Conservation (phyloP, 2,113 vertebrate genomes). For the Poecile atricapillus region DNA sequence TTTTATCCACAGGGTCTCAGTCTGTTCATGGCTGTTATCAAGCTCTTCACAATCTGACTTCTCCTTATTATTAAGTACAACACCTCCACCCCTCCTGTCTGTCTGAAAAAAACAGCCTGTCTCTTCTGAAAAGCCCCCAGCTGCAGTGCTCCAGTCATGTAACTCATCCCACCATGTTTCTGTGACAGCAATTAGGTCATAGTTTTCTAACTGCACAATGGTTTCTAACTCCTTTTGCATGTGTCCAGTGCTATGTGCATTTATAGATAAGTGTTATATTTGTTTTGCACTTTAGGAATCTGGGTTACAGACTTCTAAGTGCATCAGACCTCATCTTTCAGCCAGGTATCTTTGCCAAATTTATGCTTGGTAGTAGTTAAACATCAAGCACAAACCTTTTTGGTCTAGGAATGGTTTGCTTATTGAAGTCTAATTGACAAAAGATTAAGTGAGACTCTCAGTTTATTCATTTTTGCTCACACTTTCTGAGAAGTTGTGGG, state of each 20-base stretch:
- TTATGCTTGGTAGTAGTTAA: neutral
- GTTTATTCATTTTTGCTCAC: neutral
- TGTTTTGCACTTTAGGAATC: neutral
- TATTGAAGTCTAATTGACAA: neutral
- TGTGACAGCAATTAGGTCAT: neutral
- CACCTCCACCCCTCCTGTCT: neutral
- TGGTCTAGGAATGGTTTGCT: neutral
- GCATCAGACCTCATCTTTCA: neutral
- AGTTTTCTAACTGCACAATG: neutral
- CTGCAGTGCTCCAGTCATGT: neutral
- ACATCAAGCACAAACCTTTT: neutral
- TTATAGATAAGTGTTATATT: neutral
- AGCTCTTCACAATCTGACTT: neutral
- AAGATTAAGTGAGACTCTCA: neutral
- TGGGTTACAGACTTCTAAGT: neutral
- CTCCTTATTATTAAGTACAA: neutral
- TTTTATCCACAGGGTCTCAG: neutral
- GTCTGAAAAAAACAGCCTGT: neutral
- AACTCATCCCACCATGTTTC: neutral
- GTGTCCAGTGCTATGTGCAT: neutral
- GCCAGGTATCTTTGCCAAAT: neutral
- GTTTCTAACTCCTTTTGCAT: neutral
- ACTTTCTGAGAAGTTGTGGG: neutral
- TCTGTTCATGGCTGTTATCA: neutral
- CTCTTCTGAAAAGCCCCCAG: neutral